Conservation (phyloP, 2,797 vertebrate species). For the Hyperoplus lanceolatus region DNA sequence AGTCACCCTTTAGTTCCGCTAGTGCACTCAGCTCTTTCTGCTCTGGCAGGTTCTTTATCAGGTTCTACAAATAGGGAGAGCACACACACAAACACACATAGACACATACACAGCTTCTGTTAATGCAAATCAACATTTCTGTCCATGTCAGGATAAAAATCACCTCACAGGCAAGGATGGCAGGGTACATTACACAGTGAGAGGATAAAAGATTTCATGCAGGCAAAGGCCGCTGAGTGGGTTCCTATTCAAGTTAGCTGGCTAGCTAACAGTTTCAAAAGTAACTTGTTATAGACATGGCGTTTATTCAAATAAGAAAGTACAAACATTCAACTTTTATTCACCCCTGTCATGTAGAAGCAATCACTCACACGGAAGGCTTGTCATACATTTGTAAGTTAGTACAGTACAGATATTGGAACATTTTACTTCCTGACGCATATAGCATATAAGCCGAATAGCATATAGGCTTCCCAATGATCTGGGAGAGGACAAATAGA, state of each 20-base stretch:
- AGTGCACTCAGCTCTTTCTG: constrained; percentile 94
- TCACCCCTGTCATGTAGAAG: background rate
- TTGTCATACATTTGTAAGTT: background rate
- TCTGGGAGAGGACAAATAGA: constrained; percentile 26
- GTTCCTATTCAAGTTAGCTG: constrained; percentile 1
- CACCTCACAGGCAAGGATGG: constrained; percentile 36
- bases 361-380: background rate
- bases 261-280: constrained; percentile 7
- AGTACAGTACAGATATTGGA: background rate
- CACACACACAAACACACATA: constrained; percentile 40
- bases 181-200: constrained; percentile 29
- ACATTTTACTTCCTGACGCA: too few species aligned
- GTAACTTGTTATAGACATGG: background rate
- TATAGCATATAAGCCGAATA: background rate
- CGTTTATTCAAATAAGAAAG: background rate
- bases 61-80: constrained; percentile 86
- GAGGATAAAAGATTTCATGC: constrained; percentile 6
- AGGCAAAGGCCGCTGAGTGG: constrained; percentile 13
- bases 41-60: constrained; percentile 97
- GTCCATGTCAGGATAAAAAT: constrained; percentile 52
- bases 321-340: background rate
- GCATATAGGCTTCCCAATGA: constrained; percentile 7
- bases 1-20: constrained; percentile 93
- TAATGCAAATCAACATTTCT: constrained; percentile 69
- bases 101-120: constrained; percentile 39